Evolutionary conservation across 2,888 invertebrate genomes (phyloP).

Genomic region (Macrophya alboannulata): DNA sequence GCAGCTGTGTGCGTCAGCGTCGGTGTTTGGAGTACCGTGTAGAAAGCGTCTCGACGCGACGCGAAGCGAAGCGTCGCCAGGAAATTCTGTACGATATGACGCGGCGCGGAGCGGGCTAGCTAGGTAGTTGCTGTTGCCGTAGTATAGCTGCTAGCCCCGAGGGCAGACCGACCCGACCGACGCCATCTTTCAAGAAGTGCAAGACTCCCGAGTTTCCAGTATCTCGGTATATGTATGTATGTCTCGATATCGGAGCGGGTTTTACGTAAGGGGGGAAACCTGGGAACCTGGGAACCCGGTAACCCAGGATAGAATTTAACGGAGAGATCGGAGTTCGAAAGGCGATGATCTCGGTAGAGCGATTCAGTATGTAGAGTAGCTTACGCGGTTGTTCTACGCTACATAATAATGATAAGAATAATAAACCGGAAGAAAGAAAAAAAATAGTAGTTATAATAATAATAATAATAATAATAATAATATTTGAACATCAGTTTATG

Average conservation of each 20-base stretch:
- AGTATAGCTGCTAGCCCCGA: background rate
- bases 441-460: background rate
- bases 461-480: background rate
- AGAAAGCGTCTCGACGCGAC: constrained; percentile 24
- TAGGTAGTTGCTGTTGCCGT: background rate
- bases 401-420: background rate
- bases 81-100: constrained; percentile 36
- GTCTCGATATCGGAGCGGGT: background rate
- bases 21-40: constrained; percentile 22
- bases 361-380: too few species aligned
- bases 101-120: background rate
- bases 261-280: constrained; percentile 5
- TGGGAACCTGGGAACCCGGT: constrained; percentile 14
- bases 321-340: constrained; percentile 7
- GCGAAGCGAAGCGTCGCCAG: background rate
- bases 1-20: constrained; percentile 24
- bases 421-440: background rate
- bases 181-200: constrained; percentile 40
- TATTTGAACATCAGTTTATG: background rate
- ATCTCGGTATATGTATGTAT: background rate
- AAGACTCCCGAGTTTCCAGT: background rate
- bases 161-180: constrained; percentile 32
- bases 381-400: too few species aligned
- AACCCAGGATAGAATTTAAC: background rate
- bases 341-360: background rate